Percentiles rank a stretch among this genome's conserved stretches.
These are phyloP conservation scores for Aix galericulata DNA, from an alignment of 2,113 vertebrate species.

Conservation along the genomic window DNA sequence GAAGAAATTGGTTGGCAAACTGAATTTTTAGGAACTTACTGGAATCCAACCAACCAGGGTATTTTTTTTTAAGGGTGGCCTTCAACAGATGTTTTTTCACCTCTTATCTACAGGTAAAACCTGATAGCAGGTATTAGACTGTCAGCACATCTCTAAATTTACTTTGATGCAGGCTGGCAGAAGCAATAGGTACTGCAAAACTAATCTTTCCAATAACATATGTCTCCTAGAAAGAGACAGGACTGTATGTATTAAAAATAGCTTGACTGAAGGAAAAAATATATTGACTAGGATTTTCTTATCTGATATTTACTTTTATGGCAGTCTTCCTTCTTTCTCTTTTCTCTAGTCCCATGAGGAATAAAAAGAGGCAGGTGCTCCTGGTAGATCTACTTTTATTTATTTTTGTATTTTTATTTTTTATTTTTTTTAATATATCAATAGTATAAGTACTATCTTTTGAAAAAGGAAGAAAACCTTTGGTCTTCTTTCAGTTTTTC, in stretches of 20 bases:
- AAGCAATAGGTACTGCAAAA: conserved; percentile 69
- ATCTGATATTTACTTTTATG: conserved; percentile 59
- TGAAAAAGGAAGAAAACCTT: not conserved
- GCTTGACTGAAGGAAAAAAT: conserved; percentile 46
- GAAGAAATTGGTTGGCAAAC: not conserved
- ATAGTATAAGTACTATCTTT: not conserved
- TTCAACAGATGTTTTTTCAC: conserved; percentile 52
- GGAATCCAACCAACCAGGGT: not conserved
- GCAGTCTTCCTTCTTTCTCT: conserved; percentile 7
- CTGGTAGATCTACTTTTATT: not conserved
- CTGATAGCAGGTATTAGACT: conserved; percentile 71
- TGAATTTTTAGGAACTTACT: not conserved
- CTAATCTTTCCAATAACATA: conserved; percentile 73
- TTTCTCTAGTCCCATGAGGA: conserved; percentile 11
- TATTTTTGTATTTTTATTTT: not conserved
- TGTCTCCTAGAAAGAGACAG: conserved; percentile 70
- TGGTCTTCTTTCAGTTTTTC: not conserved
- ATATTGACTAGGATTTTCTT: conserved; percentile 68
- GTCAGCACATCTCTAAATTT: conserved; percentile 72
- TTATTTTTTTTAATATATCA: not conserved
- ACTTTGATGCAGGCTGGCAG: conserved; percentile 70
- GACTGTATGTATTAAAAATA: conserved; percentile 69
- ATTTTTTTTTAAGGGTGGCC: conserved; percentile 50
- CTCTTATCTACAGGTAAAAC: conserved; percentile 68
- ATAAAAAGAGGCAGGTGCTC: conserved; percentile 4